Evolutionary conservation across 2,888 invertebrate genomes (phyloP).

Genomic region (Sipha maydis): DNA sequence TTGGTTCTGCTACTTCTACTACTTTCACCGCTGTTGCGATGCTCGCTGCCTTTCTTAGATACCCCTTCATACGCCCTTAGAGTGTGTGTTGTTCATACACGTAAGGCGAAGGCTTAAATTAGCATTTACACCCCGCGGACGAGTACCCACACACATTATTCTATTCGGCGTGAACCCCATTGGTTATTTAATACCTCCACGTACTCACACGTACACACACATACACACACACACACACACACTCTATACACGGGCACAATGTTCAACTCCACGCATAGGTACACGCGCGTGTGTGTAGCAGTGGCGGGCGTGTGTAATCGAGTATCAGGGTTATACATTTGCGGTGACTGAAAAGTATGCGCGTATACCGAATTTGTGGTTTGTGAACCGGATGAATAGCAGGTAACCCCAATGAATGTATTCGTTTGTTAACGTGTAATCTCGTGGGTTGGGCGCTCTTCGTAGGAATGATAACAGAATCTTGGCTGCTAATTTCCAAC

Average conservation of each 20-base stretch:
- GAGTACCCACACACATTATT: slow-evolving; percentile 42
- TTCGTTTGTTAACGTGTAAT: too few species aligned
- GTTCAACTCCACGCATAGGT: not conserved
- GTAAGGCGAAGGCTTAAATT: slow-evolving; percentile 21
- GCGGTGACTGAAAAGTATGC: not conserved
- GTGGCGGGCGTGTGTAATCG: not conserved
- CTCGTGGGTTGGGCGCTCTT: too few species aligned
- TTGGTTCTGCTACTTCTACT: too few species aligned
- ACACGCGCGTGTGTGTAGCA: not conserved
- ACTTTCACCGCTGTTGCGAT: not conserved
- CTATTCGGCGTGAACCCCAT: slow-evolving; percentile 38
- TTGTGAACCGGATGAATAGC: not conserved
- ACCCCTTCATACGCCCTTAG: not conserved
- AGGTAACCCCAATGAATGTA: too few species aligned
- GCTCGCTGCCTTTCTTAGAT: not conserved
- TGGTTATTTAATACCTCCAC: slow-evolving; percentile 37
- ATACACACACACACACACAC: not conserved
- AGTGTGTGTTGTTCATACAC: slow-evolving; percentile 3
- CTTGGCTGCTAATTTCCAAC: too few species aligned
- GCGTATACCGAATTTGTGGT: not conserved
- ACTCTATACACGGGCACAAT: not conserved
- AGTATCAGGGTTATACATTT: not conserved
- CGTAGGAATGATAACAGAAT: too few species aligned
- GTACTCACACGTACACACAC: too few species aligned
- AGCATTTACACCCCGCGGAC: slow-evolving; percentile 44